These are phyloP conservation scores for Drosophila peninsularis DNA, from an alignment of 2,888 invertebrate species.

Conservation along the genomic window DNA sequence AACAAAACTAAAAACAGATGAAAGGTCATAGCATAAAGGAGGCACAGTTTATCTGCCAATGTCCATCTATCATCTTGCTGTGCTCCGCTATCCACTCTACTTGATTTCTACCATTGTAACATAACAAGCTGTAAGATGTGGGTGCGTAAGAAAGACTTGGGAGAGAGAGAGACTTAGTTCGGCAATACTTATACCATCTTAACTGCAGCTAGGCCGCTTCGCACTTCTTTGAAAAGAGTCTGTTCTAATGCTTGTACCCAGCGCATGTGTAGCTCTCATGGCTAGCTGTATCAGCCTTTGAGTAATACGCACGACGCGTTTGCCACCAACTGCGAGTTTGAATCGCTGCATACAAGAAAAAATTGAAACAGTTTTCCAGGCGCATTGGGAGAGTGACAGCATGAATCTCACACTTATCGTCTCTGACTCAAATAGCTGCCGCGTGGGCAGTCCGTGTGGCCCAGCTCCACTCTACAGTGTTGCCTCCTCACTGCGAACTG, in stretches of 20 bases:
- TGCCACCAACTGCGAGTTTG: conserved; percentile 63
- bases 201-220: background rate
- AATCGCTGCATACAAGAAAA: conserved; percentile 17
- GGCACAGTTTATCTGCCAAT: background rate
- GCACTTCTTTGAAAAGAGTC: background rate
- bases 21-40: background rate
- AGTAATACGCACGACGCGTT: conserved; percentile 52
- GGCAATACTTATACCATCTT: background rate
- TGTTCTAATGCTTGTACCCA: conserved; percentile 32
- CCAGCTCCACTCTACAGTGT: conserved; percentile 19
- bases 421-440: conserved; percentile 16
- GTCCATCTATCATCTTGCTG: background rate
- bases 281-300: conserved; percentile 4
- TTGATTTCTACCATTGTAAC: background rate
- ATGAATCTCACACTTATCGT: conserved; percentile 27
- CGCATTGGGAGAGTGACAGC: conserved; percentile 36
- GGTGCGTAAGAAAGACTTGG: too few species aligned
- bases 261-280: conserved; percentile 41
- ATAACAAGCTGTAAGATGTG: too few species aligned
- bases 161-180: too few species aligned
- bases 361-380: conserved; percentile 38
- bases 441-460: conserved; percentile 59
- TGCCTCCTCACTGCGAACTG: conserved; percentile 23
- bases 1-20: background rate
- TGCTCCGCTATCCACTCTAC: too few species aligned